phyloP scores from a whole-genome alignment of 1,140 invertebrate species.

The Drosophila busckii region DNA sequence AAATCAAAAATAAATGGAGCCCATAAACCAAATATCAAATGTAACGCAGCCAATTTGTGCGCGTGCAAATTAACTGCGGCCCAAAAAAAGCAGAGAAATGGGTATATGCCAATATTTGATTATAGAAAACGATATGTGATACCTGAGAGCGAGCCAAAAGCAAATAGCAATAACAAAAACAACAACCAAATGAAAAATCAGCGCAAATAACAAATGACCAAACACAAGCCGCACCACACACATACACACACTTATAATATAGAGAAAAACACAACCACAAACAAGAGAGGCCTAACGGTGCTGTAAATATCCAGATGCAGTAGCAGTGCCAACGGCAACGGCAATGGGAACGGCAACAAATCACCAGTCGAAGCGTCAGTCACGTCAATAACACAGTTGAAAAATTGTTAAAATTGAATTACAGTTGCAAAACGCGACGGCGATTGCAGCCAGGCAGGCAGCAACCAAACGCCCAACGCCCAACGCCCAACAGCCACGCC shows the following conservation, averaged over 20 bases:
- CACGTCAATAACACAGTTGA: conserved; percentile 78
- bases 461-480: no score
- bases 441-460: conserved; percentile 57
- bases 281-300: conserved; percentile 7
- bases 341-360: conserved; percentile 47
- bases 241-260: background rate
- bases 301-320: background rate
- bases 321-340: background rate
- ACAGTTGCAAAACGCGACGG: conserved; percentile 73
- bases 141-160: background rate
- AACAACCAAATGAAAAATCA: conserved; percentile 46
- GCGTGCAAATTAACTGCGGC: conserved; percentile 26
- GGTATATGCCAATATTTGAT: conserved; percentile 75
- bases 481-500: conserved; percentile 56
- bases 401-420: conserved; percentile 79
- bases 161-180: background rate
- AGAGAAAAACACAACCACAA: conserved; percentile 22
- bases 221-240: conserved; percentile 20
- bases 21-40: conserved; percentile 11
- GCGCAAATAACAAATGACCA: conserved; percentile 71
- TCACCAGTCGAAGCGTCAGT: conserved; percentile 71
- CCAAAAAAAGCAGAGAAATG: conserved; percentile 30
- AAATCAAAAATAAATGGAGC: no score
- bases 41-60: conserved; percentile 3
- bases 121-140: conserved; percentile 51